Evolutionary conservation across 92 coral and sea anemone genomes (phyloP), one percentile per base, ranked within the genome.

Genomic region (Virgularia gustaviana): DNA sequence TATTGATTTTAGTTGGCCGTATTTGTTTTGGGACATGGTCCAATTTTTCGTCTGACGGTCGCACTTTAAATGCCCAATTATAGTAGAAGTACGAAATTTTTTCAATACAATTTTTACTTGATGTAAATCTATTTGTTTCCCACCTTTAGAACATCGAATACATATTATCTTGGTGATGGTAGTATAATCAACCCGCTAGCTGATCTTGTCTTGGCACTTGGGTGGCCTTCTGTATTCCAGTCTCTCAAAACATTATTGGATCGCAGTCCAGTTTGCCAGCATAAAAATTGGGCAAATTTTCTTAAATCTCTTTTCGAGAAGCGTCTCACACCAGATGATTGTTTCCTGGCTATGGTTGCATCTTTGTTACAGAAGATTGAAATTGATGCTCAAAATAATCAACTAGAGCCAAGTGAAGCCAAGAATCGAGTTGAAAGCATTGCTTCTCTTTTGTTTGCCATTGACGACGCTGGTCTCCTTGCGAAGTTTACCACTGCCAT

Each of bases 201-300:
- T 28, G 20, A 34, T 2, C 42, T 59, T 31, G 36, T 44, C 42
- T 3, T 8, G 0, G 8, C 42, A 9, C 19, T 59, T 31, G 65
- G 65, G 7, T 59, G 65, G 65, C 24, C 65, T 2, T 59, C 65
- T 3, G 3, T 59, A 15, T 34, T 27, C 4, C 24, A 59, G n/a
- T 8, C 65, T 12, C 4, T 59, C 18, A 15, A 3, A 33, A 34
- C n/a, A 13, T 30, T 59, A 25, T 34, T 59, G 6, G 24, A 59
- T 31, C 22, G 19, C 13, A 59, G 65, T 18, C 65, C 65, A 1
- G 42, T 59, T 31, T 59, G 41, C 29, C 65, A 59, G 9, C 43
- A 59, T 59, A 10, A 12, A 30, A 31, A 9, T 10, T 59, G 65
- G 65, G 65, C 42, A 20, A 20, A 59, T 10, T 59, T 31, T 59